These are phyloP conservation scores for Leptoteleia sp. DNA, from an alignment of 1,140 invertebrate genomes.

Conservation along the genomic window DNA sequence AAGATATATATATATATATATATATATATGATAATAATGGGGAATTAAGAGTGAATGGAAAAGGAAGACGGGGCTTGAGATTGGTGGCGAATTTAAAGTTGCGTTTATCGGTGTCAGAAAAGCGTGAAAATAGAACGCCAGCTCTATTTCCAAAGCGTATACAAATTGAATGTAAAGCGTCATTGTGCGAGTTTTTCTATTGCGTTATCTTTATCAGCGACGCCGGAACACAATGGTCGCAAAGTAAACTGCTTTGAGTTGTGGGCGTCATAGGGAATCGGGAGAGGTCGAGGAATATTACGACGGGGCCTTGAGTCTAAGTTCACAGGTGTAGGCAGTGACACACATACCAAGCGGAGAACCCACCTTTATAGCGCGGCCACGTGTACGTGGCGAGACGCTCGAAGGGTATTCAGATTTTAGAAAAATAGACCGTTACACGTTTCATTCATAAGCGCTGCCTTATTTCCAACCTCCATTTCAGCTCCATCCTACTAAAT, in stretches of 20 bases:
- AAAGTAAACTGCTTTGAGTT: conserved; percentile 22
- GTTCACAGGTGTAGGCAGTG: conserved; percentile 61
- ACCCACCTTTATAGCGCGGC: conserved; percentile 34
- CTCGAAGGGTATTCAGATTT: conserved; percentile 53
- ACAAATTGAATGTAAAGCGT: not conserved
- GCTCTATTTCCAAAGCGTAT: no score
- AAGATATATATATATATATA: no score
- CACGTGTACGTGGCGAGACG: conserved; percentile 33
- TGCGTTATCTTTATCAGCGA: conserved; percentile 23
- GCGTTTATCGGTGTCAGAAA: no score
- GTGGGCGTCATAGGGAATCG: conserved; percentile 56
- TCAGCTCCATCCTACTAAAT: no score
- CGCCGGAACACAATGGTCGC: conserved; percentile 31
- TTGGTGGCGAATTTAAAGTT: no score
- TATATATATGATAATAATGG: no score
- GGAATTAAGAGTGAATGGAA: no score
- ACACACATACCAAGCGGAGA: conserved; percentile 47
- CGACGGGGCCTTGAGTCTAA: conserved; percentile 56
- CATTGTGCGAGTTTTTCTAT: conserved; percentile 1
- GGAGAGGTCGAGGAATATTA: conserved; percentile 55
- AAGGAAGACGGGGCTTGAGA: no score
- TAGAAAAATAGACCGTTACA: conserved; percentile 51
- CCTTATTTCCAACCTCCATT: not conserved
- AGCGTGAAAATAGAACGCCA: no score
- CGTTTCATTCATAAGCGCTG: conserved; percentile 36